phyloP scores from a whole-genome alignment of 2,797 vertebrate genomes.

The Enteromius fasciolatus region DNA sequence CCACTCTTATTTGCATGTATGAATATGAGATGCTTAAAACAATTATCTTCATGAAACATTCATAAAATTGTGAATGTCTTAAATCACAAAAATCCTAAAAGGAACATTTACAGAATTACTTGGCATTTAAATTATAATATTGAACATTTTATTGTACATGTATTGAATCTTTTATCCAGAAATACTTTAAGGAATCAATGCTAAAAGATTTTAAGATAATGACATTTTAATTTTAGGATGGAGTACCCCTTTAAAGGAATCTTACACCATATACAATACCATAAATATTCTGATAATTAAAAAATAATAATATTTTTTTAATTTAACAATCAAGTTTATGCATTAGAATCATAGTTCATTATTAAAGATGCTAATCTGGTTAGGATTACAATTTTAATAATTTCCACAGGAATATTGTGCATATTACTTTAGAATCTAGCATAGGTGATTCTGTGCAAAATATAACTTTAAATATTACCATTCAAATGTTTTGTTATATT shows the following conservation, averaged over 20 bases:
- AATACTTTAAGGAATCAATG: neutral
- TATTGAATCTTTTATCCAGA: neutral
- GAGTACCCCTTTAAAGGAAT: no score
- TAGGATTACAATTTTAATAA: neutral
- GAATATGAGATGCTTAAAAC: neutral
- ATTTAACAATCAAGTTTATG: no score
- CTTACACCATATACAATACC: neutral
- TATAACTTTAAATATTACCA: neutral
- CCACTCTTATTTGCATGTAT: neutral
- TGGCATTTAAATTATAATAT: neutral
- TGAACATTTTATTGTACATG: neutral
- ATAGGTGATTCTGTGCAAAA: neutral
- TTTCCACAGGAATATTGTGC: constrained; percentile 3
- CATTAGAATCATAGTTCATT: no score
- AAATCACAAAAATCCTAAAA: neutral
- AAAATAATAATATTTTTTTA: no score
- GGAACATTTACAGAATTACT: neutral
- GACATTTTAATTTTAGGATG: no score
- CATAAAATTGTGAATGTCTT: neutral
- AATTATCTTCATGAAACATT: neutral
- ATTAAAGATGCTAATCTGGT: neutral
- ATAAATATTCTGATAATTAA: no score
- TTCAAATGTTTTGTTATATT: neutral
- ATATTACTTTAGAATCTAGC: neutral
- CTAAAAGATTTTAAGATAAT: neutral